Evolutionary conservation across 1,140 invertebrate genomes (phyloP).

Genomic region (Streblospio benedicti): DNA sequence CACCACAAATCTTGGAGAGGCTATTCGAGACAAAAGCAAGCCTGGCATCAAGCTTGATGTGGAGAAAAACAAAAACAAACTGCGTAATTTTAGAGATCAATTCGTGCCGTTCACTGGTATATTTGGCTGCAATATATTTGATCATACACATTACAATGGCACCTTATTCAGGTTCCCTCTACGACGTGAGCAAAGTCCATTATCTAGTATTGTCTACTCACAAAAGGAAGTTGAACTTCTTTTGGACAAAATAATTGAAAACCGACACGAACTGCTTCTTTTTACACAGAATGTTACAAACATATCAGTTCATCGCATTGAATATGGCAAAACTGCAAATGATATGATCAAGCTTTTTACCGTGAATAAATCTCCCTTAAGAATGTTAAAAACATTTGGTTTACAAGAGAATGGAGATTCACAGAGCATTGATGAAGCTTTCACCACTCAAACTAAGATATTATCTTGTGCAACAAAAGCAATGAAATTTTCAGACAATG

Average conservation of each 20-base stretch:
- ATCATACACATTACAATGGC: slow-evolving; percentile 19
- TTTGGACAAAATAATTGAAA: slow-evolving; percentile 9
- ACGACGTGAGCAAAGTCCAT: slow-evolving; percentile 12
- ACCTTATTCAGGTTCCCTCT: slow-evolving; percentile 29
- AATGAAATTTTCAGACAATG: background rate
- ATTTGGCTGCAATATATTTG: slow-evolving; percentile 17
- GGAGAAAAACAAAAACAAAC: background rate
- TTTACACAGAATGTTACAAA: background rate
- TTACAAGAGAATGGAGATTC: background rate
- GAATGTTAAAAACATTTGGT: background rate
- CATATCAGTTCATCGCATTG: background rate
- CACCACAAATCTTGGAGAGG: slow-evolving; percentile 24
- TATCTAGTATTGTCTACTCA: slow-evolving; percentile 10
- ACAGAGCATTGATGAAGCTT: background rate
- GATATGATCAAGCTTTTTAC: background rate
- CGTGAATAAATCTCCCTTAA: background rate
- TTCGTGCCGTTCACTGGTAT: slow-evolving; percentile 8
- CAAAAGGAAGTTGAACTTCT: slow-evolving; percentile 20
- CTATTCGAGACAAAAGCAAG: slow-evolving; percentile 3
- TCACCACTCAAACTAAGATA: background rate
- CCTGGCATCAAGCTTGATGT: slow-evolving; percentile 14
- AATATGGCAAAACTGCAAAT: background rate
- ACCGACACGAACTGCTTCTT: background rate
- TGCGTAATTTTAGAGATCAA: slow-evolving; percentile 10
- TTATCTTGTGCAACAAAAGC: background rate